These are phyloP conservation scores for Aspiorhynchus laticeps DNA, from an alignment of 2,113 vertebrate species.

Conservation along the genomic window DNA sequence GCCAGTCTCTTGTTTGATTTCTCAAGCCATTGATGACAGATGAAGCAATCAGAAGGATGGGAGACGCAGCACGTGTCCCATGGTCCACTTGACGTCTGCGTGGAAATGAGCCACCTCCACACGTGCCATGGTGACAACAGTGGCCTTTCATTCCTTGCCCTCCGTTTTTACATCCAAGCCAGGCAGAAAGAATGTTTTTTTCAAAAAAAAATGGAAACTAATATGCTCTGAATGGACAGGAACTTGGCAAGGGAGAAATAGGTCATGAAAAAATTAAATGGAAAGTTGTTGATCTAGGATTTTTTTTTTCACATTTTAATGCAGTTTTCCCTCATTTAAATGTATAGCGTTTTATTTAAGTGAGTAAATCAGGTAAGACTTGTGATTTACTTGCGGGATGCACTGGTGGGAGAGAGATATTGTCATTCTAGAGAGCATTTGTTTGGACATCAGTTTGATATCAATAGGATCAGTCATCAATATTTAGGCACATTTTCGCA, in stretches of 20 bases:
- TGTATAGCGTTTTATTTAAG: not conserved
- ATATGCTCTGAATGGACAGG: conserved; percentile 15
- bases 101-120: conserved; percentile 46
- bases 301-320: not conserved
- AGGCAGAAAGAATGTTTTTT: not conserved
- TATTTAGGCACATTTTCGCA: not conserved
- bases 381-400: not conserved
- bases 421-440: not conserved
- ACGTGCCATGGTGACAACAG: conserved; percentile 36
- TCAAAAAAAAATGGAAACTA: not conserved
- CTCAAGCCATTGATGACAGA: conserved; percentile 13
- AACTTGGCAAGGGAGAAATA: too few relatives aligned
- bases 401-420: not conserved
- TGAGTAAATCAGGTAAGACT: not conserved
- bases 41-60: not conserved
- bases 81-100: conserved; percentile 38
- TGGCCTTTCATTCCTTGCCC: conserved; percentile 16
- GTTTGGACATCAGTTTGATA: not conserved
- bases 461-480: not conserved
- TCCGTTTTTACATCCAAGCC: not conserved
- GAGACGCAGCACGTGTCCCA: conserved; percentile 39
- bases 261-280: conserved; percentile 1
- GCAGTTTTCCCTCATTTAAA: not conserved
- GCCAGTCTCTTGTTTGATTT: conserved; percentile 5
- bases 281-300: not conserved